A percentile compares a stretch with the other conserved stretches of the same genome.
Conservation (phyloP, 2,797 vertebrate species). For the Pseudochirops cupreus region DNA sequence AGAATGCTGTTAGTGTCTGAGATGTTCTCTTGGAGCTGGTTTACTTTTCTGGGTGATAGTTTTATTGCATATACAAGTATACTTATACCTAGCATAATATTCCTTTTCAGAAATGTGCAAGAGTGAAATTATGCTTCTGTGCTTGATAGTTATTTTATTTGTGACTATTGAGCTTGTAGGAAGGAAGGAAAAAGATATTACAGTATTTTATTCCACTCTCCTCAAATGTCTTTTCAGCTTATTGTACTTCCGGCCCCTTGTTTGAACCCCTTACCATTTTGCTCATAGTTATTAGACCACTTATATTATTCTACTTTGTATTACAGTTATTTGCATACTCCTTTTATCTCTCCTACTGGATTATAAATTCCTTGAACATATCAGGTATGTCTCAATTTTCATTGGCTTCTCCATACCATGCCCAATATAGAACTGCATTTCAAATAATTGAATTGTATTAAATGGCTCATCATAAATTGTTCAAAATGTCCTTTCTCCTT, state of each 20-base stretch:
- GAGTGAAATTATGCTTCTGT: background rate
- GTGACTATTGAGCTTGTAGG: background rate
- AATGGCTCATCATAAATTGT: background rate
- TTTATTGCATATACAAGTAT: background rate
- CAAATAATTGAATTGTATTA: background rate
- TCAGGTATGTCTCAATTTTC: background rate
- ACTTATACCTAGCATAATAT: background rate
- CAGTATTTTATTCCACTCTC: background rate
- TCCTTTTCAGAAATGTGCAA: background rate
- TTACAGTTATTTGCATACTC: background rate
- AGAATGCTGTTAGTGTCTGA: slow-evolving; percentile 9
- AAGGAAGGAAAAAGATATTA: slow-evolving; percentile 2
- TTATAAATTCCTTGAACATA: background rate
- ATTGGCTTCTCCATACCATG: background rate
- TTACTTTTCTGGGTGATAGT: background rate
- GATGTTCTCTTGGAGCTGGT: background rate
- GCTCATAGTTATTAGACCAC: background rate
- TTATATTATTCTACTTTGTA: background rate
- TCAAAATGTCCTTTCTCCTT: background rate
- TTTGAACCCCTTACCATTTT: background rate
- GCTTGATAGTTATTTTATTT: background rate
- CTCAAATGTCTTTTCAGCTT: slow-evolving; percentile 26
- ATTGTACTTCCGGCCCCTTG: background rate
- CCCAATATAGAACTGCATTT: background rate
- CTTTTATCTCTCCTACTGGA: background rate